These are phyloP conservation scores for Phaetusa simplex DNA, from an alignment of 2,113 vertebrate genomes.

Conservation along the genomic window DNA sequence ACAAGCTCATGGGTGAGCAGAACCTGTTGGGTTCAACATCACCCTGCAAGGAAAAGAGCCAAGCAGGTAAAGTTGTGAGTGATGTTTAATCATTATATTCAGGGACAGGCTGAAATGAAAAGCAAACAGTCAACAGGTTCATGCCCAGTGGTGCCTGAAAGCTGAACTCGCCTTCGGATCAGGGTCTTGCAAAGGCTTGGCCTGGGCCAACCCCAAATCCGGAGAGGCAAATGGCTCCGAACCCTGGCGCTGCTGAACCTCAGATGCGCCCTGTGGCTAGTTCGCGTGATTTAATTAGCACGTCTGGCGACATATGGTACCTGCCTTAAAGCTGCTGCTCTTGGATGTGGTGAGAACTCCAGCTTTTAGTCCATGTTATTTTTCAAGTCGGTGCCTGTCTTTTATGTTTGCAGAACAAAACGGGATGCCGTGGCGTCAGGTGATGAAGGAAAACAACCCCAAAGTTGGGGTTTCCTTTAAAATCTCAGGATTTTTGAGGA, in stretches of 20 bases:
- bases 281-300: not conserved
- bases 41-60: not conserved
- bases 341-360: not conserved
- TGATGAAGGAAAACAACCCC: not conserved
- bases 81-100: not conserved
- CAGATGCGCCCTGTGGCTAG: not conserved
- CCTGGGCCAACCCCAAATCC: not conserved
- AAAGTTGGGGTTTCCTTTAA: not conserved
- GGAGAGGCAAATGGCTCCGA: not conserved
- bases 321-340: not conserved
- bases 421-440: fast-evolving
- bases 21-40: not conserved
- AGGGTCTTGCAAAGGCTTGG: not conserved
- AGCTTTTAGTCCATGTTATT: not conserved
- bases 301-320: not conserved
- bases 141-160: not conserved
- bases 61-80: not conserved
- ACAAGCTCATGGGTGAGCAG: not conserved
- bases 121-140: fast-evolving
- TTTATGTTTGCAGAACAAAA: not conserved
- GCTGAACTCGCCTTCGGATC: not conserved
- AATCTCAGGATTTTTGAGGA: not conserved
- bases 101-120: not conserved
- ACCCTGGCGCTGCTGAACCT: not conserved
- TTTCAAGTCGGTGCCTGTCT: not conserved